Evolutionary conservation across 1,140 invertebrate genomes (phyloP), one percentile per base, ranked within the genome.

Genomic region (Drosophila neocordata): DNA sequence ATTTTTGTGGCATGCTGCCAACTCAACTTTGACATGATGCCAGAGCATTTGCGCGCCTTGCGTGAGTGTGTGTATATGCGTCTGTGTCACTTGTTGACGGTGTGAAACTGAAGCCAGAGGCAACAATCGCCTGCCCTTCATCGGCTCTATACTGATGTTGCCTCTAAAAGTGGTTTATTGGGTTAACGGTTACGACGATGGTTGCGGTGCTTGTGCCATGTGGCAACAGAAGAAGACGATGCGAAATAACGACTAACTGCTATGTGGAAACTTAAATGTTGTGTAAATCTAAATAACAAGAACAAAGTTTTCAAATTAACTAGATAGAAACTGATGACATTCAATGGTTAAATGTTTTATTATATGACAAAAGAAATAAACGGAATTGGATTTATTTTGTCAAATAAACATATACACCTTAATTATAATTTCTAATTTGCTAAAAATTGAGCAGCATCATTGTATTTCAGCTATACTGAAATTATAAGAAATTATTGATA

Each of bases 1-100:
- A 88, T 82, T 88, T 87, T 77, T 82, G 83, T 74, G 78, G 82
- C 82, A 76, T 67, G 56, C 62, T 82, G 83, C 81, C 81, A 83
- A 58, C 72, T 48, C 76, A 77, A 80, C 64, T 77, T 77, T 85
- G 77, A 77, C 67, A 69, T 72, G 73, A 67, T 79, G 77, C 81
- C 77, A 73, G 51, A 61, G 13, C 24, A 48, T 66, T 56, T 52
- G 53, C 66, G 24, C 35, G 37, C 37, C 27, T 24, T 1, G 38
- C 34, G 31, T 18, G 34, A 15, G 37, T 66, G 7, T 53, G 41
- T 66, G 35, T 48, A 53, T 65, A 41, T 68, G 65, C 41, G 55
- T 72, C 62, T 66, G 62, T 81, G 81, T 85, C 82, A 85, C 81
- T 85, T 85, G 82, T 81, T 87, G 81, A 73, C 74, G 78, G 82